Percentiles rank a stretch among this genome's conserved stretches.
These are phyloP conservation scores for Indicator indicator DNA, from an alignment of 2,113 vertebrate genomes.

Conservation along the genomic window DNA sequence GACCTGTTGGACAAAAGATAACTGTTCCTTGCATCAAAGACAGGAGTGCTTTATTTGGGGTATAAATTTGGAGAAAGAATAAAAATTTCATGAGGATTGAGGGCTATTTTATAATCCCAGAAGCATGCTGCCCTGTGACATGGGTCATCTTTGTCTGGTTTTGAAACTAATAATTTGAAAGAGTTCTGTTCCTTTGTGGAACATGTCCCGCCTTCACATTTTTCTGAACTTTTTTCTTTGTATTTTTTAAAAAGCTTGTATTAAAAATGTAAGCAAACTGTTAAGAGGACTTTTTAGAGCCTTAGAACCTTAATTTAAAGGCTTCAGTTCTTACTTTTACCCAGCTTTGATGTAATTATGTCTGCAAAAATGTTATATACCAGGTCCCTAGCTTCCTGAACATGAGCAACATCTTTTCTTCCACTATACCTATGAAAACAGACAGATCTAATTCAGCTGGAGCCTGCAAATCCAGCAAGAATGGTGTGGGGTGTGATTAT, in stretches of 20 bases:
- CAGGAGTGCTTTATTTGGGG: neutral
- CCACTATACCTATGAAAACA: neutral
- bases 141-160: neutral
- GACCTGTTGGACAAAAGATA: neutral
- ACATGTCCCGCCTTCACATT: neutral
- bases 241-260: neutral
- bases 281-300: neutral
- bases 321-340: neutral
- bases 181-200: neutral
- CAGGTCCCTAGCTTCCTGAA: neutral
- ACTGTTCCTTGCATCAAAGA: neutral
- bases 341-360: neutral
- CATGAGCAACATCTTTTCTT: neutral
- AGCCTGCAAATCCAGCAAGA: neutral
- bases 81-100: neutral
- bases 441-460: neutral
- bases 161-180: neutral
- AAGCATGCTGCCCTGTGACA: neutral
- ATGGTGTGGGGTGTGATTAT: neutral
- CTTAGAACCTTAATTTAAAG: neutral
- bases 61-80: neutral
- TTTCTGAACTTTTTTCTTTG: neutral
- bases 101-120: neutral
- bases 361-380: neutral
- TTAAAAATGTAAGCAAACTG: neutral